These are phyloP conservation scores for Lateolabrax maculatus DNA, from an alignment of 2,797 vertebrate species.

Conservation along the genomic window DNA sequence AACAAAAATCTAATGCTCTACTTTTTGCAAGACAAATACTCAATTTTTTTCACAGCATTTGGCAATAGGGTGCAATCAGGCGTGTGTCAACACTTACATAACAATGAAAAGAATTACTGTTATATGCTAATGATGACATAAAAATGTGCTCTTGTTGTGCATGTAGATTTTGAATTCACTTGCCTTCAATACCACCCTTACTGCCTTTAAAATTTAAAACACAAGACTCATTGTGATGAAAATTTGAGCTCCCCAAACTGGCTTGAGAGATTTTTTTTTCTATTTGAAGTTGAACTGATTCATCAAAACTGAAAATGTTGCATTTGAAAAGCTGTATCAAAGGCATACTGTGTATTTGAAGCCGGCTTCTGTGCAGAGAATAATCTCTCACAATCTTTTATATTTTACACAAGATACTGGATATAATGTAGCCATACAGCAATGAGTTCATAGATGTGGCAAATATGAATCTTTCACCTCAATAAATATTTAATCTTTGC, in stretches of 20 bases:
- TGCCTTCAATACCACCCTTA: neutral
- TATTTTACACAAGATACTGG: conserved; percentile 31
- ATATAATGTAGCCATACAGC: conserved; percentile 60
- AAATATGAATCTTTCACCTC: conserved; percentile 83
- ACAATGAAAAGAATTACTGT: conserved; percentile 14
- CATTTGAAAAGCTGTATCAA: neutral
- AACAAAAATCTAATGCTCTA: conserved; percentile 66
- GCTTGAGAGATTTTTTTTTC: too few relatives aligned
- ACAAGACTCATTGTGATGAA: neutral
- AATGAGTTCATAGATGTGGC: conserved; percentile 71
- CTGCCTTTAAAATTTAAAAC: neutral
- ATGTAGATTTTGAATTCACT: neutral
- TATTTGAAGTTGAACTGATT: neutral
- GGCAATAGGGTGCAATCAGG: conserved; percentile 42
- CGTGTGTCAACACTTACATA: conserved; percentile 55
- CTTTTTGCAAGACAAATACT: conserved; percentile 73
- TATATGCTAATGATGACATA: conserved; percentile 5
- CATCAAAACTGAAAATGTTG: conserved; percentile 7
- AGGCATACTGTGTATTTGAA: neutral
- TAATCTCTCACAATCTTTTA: neutral
- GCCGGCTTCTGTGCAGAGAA: neutral
- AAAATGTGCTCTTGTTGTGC: neutral
- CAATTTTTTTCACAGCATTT: conserved; percentile 44
- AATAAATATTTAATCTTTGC: conserved; percentile 78
- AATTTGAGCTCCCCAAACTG: neutral